Evolutionary conservation across 1,140 invertebrate genomes (phyloP).

Genomic region (Macrobrachium nipponense): DNA sequence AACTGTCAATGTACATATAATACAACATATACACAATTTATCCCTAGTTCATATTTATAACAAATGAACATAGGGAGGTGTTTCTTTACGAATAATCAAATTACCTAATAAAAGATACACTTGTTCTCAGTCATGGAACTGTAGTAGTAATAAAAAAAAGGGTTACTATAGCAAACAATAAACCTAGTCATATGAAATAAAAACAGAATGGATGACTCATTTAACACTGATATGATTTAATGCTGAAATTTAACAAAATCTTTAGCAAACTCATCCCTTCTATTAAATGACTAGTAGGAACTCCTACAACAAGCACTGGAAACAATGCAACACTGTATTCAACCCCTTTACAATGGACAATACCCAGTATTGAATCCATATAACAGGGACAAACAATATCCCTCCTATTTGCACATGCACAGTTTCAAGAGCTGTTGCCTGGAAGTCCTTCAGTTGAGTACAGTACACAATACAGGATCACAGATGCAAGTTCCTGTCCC

Average conservation of each 20-base stretch:
- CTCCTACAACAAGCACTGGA: conserved; percentile 54
- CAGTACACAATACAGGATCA: conserved; percentile 53
- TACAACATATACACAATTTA: conserved; percentile 54
- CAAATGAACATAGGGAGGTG: conserved; percentile 40
- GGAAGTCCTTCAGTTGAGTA: conserved; percentile 44
- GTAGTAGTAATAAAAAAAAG: conserved; percentile 41
- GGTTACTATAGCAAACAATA: conserved; percentile 53
- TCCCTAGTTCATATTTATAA: conserved; percentile 46
- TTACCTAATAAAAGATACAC: conserved; percentile 42
- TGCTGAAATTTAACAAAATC: conserved; percentile 17
- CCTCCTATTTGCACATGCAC: conserved; percentile 8
- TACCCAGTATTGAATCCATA: too few relatives aligned
- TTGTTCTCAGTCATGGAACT: conserved; percentile 47
- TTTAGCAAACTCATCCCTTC: conserved; percentile 43
- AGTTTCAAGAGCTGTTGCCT: conserved; percentile 48
- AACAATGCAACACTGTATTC: conserved; percentile 38
- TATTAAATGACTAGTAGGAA: conserved; percentile 56
- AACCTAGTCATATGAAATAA: conserved; percentile 53
- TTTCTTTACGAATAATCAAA: conserved; percentile 44
- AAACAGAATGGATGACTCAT: conserved; percentile 50
- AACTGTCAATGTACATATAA: conserved; percentile 54
- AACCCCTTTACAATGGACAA: background rate
- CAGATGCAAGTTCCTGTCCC: conserved; percentile 52
- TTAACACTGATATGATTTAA: conserved; percentile 11
- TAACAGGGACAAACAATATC: background rate